phyloP scores from a whole-genome alignment of 92 coral and sea anemone species.

The Bergia sp. region DNA sequence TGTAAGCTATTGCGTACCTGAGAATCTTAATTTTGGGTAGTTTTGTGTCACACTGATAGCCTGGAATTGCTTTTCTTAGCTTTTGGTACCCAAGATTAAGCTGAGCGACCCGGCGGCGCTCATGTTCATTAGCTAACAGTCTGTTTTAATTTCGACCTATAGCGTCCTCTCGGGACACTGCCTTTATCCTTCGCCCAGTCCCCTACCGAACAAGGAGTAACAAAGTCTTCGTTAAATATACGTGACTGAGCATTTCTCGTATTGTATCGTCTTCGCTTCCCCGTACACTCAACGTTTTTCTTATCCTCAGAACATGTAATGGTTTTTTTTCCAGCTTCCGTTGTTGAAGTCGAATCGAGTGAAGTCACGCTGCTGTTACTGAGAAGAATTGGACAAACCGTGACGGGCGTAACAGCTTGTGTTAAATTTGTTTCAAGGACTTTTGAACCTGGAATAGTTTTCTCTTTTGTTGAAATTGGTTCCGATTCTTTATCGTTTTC shows the following conservation, averaged over 20 bases:
- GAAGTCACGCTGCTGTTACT: neutral
- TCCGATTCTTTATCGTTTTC: neutral
- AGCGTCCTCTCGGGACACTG: slow-evolving; percentile 57
- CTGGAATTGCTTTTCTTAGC: slow-evolving; percentile 81
- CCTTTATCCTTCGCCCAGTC: slow-evolving; percentile 66
- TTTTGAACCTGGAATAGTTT: neutral
- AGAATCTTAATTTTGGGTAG: slow-evolving; percentile 87
- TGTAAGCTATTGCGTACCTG: slow-evolving; percentile 83
- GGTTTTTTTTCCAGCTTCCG: neutral
- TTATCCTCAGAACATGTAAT: neutral
- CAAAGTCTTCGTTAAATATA: slow-evolving; percentile 58
- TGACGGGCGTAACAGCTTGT: slow-evolving; percentile 7
- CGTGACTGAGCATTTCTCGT: slow-evolving; percentile 68
- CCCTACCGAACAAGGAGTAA: slow-evolving; percentile 49
- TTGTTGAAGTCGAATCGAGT: neutral
- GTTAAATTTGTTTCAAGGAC: neutral
- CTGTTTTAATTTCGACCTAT: slow-evolving; percentile 78
- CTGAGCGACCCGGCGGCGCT: slow-evolving; percentile 85
- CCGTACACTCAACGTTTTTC: neutral
- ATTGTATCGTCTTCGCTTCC: slow-evolving; percentile 61
- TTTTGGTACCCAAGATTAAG: slow-evolving; percentile 84
- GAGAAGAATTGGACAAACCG: neutral
- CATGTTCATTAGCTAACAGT: slow-evolving; percentile 88
- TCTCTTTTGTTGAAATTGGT: neutral
- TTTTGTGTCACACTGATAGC: slow-evolving; percentile 90